Evolutionary conservation across 2,797 vertebrate genomes (phyloP), one percentile per base, ranked within the genome.

Genomic region (Sebastolobus altivelis): DNA sequence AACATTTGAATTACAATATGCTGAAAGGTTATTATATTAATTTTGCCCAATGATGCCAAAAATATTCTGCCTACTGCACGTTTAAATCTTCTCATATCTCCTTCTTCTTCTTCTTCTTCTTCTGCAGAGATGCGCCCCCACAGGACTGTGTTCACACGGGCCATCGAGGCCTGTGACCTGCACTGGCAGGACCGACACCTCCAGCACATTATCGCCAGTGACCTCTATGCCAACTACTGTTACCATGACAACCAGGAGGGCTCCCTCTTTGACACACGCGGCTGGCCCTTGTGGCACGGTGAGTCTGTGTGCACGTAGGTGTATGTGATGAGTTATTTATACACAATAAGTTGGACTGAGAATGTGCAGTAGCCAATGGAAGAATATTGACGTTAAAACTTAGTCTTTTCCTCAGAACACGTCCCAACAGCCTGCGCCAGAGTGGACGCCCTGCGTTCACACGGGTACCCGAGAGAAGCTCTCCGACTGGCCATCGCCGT

Each of bases 151-250:
- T 99, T 99, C 95, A 98, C 98, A 55, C 95, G 98, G 91, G 98
- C 98, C 93, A 99, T 99, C 1, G 98, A 99, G 95, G 98, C 98
- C 0, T 99, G 98, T 16, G 98, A 99, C 94, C 97, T 99, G 90
- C 98, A 99, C 96, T 99, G 98, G 98, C 97, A 98, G 92, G 98
- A 99, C 90, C 96, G 96, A 91, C 98, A 99, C 94, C 97, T 99
- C 90, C 98, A 99, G 96, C 97, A 98, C 95, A 97, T 99, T 91
- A 97, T 99, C 88, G 97, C 96, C 95, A 97, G 96, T 91, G 97
- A 99, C 97, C 96, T 98, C 80, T 98, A 98, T 90, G 97, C 97
- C 96, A 97, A 98, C 97, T 98, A 97, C 97, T 98, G 97, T 97
- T 98, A 97, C 97, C 97, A 98, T 93, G 97, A 98, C 95, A 94